Evolutionary conservation across 2,888 invertebrate species (phyloP).

Genomic region (Acleris emargana): DNA sequence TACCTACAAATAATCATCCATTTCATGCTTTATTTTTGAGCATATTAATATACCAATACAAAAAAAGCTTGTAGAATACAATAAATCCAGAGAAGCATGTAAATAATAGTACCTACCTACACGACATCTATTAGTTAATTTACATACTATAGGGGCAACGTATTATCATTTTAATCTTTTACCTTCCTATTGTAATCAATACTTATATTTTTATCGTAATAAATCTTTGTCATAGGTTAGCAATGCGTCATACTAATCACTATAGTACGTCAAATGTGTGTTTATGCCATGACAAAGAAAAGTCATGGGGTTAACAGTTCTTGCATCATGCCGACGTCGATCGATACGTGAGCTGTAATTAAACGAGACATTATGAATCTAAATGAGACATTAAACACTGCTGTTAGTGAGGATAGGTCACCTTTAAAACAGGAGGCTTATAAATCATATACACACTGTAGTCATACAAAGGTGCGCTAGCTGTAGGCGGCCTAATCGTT

Average conservation of each 20-base stretch:
- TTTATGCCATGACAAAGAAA: conserved; percentile 52
- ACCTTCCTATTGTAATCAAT: no score
- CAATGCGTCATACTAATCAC: conserved; percentile 29
- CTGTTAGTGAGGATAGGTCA: conserved; percentile 30
- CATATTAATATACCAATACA: no score
- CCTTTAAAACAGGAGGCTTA: conserved; percentile 15
- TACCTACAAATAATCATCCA: no score
- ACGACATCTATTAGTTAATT: background rate
- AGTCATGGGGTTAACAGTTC: conserved; percentile 67
- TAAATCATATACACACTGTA: conserved; percentile 2
- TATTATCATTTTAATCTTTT: no score
- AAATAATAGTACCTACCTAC: no score
- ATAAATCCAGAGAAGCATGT: no score
- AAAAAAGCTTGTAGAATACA: no score
- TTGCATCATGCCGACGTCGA: conserved; percentile 66
- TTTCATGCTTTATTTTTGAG: no score
- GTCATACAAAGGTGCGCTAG: background rate
- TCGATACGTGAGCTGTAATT: conserved; percentile 69
- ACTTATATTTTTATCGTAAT: no score
- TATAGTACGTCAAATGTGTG: conserved; percentile 26
- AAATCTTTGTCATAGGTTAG: conserved; percentile 14
- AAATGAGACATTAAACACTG: conserved; percentile 28
- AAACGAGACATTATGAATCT: conserved; percentile 47
- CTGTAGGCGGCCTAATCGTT: no score
- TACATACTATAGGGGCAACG: background rate